Evolutionary conservation across 2,797 vertebrate species (phyloP), one percentile per base, ranked within the genome.

Genomic region (Nyctibius grandis): DNA sequence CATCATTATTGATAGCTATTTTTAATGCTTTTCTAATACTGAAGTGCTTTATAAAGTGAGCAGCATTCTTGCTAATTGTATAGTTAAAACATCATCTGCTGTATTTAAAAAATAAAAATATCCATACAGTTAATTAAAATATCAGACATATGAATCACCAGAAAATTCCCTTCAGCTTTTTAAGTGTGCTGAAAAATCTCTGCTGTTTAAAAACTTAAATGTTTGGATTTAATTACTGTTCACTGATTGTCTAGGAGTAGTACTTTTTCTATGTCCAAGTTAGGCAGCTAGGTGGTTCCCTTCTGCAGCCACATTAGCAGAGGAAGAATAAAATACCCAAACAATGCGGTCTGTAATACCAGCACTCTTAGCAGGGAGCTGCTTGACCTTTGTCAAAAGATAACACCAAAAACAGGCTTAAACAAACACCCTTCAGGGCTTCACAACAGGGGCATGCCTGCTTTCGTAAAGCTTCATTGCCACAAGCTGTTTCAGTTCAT

Each of bases 81-180:
- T n/a, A 90, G 82, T 28, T 60, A 77, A 97, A 96, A 78, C 31
- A 80, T 65, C 17, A 76, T 85, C 19, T 83, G 69, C 23, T 88
- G 5, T 73, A 75, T 84, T 96, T 96, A 69, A 95, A 95, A 95
- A 94, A 80, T 13, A 86, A 16, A 96, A 61, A 50, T 88, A 80
- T 45, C 17, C 54, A 44, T 56, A 69, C 36, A 60, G 64, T 86
- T 90, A 92, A 95, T 95, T 86, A 96, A 95, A 93, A 31, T 89
- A 91, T 84, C 67, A 93, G 23, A 89, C 15, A 26, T 22, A 82
- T 50, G 42, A 93, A 91, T 93, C 48, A 72, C 63, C 18, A 96
- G 45, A 74, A 87, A 89, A 53, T 42, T 91, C 59, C 93, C 75
- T 89, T 12, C 6, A 75, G 6, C 34, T 81, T 96, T 45, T 3